phyloP scores from a whole-genome alignment of 2,888 invertebrate genomes.

The Sceliomorpha sp. region DNA sequence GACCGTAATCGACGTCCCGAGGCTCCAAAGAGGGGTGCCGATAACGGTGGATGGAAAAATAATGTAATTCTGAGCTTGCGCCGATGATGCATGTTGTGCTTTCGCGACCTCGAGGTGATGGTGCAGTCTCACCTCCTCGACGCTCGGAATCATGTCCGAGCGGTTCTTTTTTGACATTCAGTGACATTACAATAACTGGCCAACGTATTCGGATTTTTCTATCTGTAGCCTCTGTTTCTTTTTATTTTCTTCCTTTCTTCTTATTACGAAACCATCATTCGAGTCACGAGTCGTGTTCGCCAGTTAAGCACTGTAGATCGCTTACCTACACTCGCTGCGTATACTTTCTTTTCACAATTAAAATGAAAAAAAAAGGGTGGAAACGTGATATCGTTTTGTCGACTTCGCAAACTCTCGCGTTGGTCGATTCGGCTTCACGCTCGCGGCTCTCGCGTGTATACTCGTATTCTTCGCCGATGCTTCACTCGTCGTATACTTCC shows the following conservation, averaged over 20 bases:
- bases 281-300: slow-evolving; percentile 69
- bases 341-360: slow-evolving; percentile 34
- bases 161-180: slow-evolving; percentile 60
- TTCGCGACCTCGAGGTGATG: slow-evolving; percentile 78
- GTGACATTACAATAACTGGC: slow-evolving; percentile 57
- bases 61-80: slow-evolving; percentile 77
- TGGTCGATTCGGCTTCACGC: not conserved
- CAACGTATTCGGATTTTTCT: slow-evolving; percentile 48
- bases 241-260: slow-evolving; percentile 50
- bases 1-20: slow-evolving; percentile 53
- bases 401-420: not conserved
- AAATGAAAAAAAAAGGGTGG: slow-evolving; percentile 17
- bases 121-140: slow-evolving; percentile 75
- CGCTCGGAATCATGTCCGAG: slow-evolving; percentile 66
- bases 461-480: too few species aligned
- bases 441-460: too few species aligned
- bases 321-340: slow-evolving; percentile 67
- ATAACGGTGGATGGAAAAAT: slow-evolving; percentile 54
- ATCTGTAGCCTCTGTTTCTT: slow-evolving; percentile 35
- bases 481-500: too few species aligned
- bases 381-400: not conserved
- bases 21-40: slow-evolving; percentile 29
- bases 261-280: slow-evolving; percentile 61
- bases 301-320: slow-evolving; percentile 70
- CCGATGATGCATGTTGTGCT: slow-evolving; percentile 81